Conservation (phyloP, 2,797 vertebrate species). For the Hydrocynus forskahlii region DNA sequence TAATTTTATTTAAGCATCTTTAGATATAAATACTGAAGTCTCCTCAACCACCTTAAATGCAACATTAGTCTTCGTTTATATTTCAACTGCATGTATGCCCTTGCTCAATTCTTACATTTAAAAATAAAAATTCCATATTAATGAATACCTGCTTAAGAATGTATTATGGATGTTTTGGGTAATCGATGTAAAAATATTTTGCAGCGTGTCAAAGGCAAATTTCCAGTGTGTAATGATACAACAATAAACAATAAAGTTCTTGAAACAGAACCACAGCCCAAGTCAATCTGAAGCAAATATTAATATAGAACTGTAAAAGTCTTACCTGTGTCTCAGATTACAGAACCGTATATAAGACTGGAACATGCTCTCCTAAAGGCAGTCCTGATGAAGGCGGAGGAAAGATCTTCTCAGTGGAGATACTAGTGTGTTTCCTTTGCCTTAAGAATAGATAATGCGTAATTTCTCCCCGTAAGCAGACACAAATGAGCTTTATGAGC, state of each 20-base stretch:
- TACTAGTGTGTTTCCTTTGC: constrained; percentile 1
- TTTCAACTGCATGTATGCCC: background rate
- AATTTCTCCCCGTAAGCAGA: constrained; percentile 74
- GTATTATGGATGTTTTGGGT: too few species aligned
- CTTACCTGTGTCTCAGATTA: constrained; percentile 29
- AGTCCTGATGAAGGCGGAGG: background rate
- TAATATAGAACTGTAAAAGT: background rate
- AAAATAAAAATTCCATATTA: background rate
- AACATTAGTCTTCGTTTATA: background rate
- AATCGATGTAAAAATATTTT: background rate
- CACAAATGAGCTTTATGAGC: constrained; percentile 75
- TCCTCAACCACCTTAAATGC: background rate
- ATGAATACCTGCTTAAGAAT: background rate
- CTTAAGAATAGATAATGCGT: constrained; percentile 68
- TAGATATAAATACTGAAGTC: background rate
- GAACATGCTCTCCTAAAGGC: background rate
- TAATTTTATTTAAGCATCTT: too few species aligned
- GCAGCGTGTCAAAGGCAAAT: background rate
- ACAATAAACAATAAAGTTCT: background rate
- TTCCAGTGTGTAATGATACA: background rate
- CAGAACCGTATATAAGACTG: background rate
- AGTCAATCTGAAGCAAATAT: background rate
- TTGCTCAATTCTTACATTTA: background rate
- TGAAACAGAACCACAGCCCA: background rate
- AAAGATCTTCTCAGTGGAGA: background rate